phyloP scores from a whole-genome alignment of 2,113 vertebrate genomes.

The Eclectus roratus region DNA sequence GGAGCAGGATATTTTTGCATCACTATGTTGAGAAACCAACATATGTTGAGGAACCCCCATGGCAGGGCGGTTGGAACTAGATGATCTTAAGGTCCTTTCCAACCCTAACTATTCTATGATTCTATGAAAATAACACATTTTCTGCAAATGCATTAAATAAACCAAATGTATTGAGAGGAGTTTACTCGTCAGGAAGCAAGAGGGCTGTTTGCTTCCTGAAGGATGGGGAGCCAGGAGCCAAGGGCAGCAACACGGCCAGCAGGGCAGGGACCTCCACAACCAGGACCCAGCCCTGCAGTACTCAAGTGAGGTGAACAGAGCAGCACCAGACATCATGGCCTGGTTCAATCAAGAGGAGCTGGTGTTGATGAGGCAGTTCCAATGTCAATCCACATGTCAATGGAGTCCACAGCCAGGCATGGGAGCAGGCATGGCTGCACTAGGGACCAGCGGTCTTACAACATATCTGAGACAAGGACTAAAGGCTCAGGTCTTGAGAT shows the following conservation, averaged over 20 bases:
- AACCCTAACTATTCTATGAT: too few species aligned
- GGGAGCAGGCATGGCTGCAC: rapidly evolving
- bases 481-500: background rate
- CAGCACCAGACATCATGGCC: background rate
- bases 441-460: background rate
- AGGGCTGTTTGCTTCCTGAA: background rate
- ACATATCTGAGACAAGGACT: background rate
- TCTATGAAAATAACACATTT: background rate
- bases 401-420: rapidly evolving
- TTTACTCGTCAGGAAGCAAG: background rate
- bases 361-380: background rate
- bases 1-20: background rate
- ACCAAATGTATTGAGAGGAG: background rate
- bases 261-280: background rate
- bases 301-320: background rate
- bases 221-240: rapidly evolving
- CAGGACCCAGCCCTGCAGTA: background rate
- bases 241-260: background rate
- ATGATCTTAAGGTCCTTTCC: too few species aligned
- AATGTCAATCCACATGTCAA: background rate
- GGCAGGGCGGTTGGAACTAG: too few species aligned
- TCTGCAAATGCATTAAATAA: background rate
- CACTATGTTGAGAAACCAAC: background rate
- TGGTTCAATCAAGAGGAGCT: background rate
- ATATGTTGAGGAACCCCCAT: too few species aligned